These are phyloP conservation scores for Labia minor DNA, from an alignment of 2,888 invertebrate species.

Conservation along the genomic window DNA sequence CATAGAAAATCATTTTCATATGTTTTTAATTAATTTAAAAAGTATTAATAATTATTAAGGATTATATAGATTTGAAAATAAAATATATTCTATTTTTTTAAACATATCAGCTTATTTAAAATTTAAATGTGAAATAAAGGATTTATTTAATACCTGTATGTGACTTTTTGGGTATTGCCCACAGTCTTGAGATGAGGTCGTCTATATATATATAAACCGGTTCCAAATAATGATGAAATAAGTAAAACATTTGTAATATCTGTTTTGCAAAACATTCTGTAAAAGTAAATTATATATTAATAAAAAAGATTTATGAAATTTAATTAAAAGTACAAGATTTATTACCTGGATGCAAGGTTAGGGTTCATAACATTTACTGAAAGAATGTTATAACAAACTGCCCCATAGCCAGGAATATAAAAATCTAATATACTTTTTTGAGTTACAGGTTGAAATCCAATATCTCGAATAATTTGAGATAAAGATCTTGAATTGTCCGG, in stretches of 20 bases:
- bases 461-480: slow-evolving; percentile 27
- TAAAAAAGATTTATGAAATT: slow-evolving; percentile 17
- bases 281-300: slow-evolving; percentile 21
- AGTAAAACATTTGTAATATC: slow-evolving; percentile 74
- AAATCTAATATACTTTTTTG: slow-evolving; percentile 60
- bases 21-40: too few species aligned
- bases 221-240: slow-evolving; percentile 67
- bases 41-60: too few species aligned
- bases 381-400: slow-evolving; percentile 63
- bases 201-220: slow-evolving; percentile 71
- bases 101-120: too few species aligned
- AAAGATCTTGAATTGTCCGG: slow-evolving; percentile 4
- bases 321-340: slow-evolving; percentile 16
- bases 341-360: slow-evolving; percentile 57
- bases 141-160: slow-evolving; percentile 56
- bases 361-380: slow-evolving; percentile 80
- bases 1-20: too few species aligned
- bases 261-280: slow-evolving; percentile 45
- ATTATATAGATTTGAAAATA: too few species aligned
- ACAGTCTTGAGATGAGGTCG: slow-evolving; percentile 64
- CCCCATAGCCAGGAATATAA: slow-evolving; percentile 65
- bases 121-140: too few species aligned
- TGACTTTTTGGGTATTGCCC: slow-evolving; percentile 47
- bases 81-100: too few species aligned
- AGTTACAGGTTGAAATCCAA: slow-evolving; percentile 52